Base-by-base conservation (phyloP, 1,140 invertebrate genomes). In the Cydia fagiglandana region DNA sequence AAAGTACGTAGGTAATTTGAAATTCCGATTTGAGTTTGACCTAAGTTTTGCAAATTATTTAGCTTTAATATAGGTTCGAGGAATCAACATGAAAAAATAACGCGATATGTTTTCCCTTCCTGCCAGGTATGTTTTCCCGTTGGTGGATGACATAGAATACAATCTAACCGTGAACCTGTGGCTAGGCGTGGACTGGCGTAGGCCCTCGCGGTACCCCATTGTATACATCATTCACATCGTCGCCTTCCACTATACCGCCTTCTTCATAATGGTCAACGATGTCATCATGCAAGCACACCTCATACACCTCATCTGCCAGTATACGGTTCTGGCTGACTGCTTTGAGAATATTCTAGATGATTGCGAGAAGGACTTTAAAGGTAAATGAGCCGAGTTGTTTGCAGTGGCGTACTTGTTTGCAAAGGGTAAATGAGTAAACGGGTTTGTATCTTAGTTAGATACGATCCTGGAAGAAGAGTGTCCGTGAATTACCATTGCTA, bases 301-400 rank as follows among this genome's bases (percentile, higher is more conserved):
- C 12, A 80, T 91, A 79, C 87, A 91, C 30, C 74, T 91, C 5
- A 77, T 91, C 1, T 93, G 90, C 73, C 90, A 93, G 66, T 88
- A 85, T 66, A 74, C 77, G 5, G 82, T 93, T 0, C 80, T 91
- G 0, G 81, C 80, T 7, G 83, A 93, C 66, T 91, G 89, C 70
- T 90, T 91, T 64, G 74, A 79, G 45, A 89, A 91, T 76, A 83
- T 89, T 50, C 53, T 89, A 9, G 74, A 34, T 1, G 90, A 93
- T 66, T 91, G 87, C 68, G 70, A 75, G 24, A 50, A 61, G 15
- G 76, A 80, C 6, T 82, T 83, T 47, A 74, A 82, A 80, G 83
- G 73, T 75, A 17, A 74, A 66, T 24, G 12, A 38, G 13, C 30
- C 38, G 6, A 5, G 53, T 0, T 56, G 13, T 47, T 47, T 47